Conservation (phyloP, 2,113 vertebrate species). For the Nothocercus nigrocapillus region DNA sequence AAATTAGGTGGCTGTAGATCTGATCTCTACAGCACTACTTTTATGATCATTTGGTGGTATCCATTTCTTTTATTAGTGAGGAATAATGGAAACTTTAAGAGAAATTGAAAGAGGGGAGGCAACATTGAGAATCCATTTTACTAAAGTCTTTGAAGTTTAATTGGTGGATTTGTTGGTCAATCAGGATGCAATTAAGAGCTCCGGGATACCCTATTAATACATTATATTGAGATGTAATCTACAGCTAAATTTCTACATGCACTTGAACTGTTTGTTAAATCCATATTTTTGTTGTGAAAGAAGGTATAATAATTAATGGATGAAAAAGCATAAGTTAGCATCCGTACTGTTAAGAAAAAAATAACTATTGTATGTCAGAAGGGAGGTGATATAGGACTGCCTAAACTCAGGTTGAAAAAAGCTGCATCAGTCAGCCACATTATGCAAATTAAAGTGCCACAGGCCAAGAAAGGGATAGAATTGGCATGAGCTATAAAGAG, state of each 20-base stretch:
- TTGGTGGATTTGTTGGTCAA: fast-evolving
- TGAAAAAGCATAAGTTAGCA: background rate
- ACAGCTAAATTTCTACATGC: background rate
- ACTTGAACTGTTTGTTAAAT: background rate
- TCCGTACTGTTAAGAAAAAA: background rate
- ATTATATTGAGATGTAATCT: background rate
- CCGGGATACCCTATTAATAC: background rate
- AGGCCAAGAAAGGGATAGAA: background rate
- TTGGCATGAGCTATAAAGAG: background rate
- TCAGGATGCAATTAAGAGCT: background rate
- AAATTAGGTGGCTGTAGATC: background rate
- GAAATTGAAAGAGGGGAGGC: background rate
- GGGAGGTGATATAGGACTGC: background rate
- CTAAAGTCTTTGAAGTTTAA: background rate
- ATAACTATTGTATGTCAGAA: background rate
- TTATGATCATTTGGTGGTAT: background rate
- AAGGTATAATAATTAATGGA: background rate
- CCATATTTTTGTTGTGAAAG: background rate
- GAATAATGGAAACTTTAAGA: background rate
- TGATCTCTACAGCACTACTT: background rate
- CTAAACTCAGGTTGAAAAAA: background rate
- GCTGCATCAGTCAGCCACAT: background rate
- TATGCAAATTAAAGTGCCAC: background rate
- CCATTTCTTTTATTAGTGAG: background rate
- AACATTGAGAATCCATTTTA: background rate